phyloP scores from a whole-genome alignment of 2,888 invertebrate species.

The Xanthia icteritia region DNA sequence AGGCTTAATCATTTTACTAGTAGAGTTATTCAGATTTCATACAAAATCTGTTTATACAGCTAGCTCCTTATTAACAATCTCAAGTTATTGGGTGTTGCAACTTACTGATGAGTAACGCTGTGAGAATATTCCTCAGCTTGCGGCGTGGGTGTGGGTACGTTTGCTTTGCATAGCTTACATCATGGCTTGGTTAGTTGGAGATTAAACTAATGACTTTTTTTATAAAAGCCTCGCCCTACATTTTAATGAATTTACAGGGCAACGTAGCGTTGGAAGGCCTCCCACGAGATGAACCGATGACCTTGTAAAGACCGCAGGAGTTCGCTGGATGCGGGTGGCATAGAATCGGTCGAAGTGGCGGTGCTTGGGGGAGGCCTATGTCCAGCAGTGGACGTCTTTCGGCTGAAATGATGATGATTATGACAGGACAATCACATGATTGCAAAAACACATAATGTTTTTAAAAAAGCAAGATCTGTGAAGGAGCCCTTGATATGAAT shows the following conservation, averaged over 20 bases:
- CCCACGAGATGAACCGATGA: too few species aligned
- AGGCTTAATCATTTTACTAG: not conserved
- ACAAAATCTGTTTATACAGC: constrained; percentile 53
- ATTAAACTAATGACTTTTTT: constrained; percentile 41
- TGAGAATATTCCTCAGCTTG: constrained; percentile 72
- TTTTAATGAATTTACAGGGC: not conserved
- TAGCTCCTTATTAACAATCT: constrained; percentile 72
- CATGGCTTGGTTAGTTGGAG: constrained; percentile 21
- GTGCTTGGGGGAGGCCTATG: too few species aligned
- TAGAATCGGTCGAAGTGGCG: too few species aligned
- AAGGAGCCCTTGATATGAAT: too few species aligned
- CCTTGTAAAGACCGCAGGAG: too few species aligned
- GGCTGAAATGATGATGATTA: too few species aligned
- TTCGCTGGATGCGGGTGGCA: too few species aligned
- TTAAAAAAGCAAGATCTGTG: too few species aligned
- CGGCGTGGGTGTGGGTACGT: constrained; percentile 73
- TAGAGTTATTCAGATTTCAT: constrained; percentile 34
- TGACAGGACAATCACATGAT: too few species aligned
- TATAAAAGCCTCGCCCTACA: constrained; percentile 28
- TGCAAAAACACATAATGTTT: too few species aligned
- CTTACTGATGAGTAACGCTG: constrained; percentile 80
- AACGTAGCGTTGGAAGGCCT: too few species aligned
- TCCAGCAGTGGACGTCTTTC: too few species aligned
- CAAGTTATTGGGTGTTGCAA: constrained; percentile 76
- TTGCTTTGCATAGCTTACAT: constrained; percentile 58